These are phyloP conservation scores for Nemopilema nomurai DNA, from an alignment of 30 jellyfish, hydroid and myxozoan species.

Conservation along the genomic window DNA sequence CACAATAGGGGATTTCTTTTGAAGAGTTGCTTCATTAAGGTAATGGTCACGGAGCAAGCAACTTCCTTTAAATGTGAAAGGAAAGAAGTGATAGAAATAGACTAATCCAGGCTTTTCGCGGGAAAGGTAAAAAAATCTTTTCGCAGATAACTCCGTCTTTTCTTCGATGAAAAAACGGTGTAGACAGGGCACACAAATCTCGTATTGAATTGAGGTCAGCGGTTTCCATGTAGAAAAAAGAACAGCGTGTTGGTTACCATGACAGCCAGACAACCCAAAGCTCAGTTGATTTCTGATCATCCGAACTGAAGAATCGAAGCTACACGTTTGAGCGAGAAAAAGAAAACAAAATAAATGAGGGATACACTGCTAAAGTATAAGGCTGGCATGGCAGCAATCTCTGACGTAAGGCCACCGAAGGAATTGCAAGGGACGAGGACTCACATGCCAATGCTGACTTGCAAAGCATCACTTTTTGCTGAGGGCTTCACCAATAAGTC, in stretches of 20 bases:
- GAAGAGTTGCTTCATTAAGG: no score
- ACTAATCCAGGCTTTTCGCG: no score
- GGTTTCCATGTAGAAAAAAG: constrained; percentile 31
- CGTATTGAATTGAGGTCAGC: constrained; percentile 49
- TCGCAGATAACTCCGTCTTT: no score
- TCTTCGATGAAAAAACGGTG: no score
- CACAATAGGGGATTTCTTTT: no score
- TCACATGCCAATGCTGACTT: constrained; percentile 8
- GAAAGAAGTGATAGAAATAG: no score
- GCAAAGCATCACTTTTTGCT: constrained; percentile 36
- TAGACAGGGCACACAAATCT: no score
- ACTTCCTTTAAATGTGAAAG: no score
- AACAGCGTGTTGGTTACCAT: constrained; percentile 61
- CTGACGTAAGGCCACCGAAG: constrained; percentile 9
- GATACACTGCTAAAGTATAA: constrained; percentile 31
- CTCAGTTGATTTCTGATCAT: constrained; percentile 16
- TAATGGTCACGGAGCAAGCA: no score
- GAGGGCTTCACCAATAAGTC: constrained; percentile 69
- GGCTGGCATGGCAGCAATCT: constrained; percentile 21
- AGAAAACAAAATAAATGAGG: constrained; percentile 21
- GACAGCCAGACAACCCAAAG: constrained; percentile 3
- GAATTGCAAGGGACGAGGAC: constrained; percentile 23
- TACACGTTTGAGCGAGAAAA: neutral
- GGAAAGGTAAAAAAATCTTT: no score
- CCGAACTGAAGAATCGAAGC: constrained; percentile 28